phyloP scores from a whole-genome alignment of 2,888 invertebrate genomes.

The Lasioglossum lativentre region DNA sequence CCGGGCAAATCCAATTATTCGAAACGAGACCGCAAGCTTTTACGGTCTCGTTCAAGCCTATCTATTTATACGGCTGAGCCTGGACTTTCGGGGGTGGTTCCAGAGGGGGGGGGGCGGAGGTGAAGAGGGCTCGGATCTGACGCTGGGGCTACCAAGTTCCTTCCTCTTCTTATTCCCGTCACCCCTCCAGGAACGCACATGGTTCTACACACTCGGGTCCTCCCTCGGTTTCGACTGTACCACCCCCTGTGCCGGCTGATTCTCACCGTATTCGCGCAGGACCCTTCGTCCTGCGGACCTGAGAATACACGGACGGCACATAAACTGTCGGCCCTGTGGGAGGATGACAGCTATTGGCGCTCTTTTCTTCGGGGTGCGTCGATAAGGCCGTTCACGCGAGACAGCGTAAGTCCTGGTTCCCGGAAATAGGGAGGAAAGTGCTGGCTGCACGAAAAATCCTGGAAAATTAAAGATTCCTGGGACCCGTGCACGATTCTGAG shows the following conservation, averaged over 20 bases:
- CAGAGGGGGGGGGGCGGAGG: too few species aligned
- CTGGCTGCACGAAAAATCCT: not conserved
- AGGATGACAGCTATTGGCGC: constrained; percentile 8
- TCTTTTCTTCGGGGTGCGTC: not conserved
- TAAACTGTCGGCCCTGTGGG: constrained; percentile 38
- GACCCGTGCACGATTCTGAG: too few species aligned
- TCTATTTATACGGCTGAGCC: constrained; percentile 76
- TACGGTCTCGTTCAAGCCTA: constrained; percentile 78
- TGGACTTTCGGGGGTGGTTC: constrained; percentile 39
- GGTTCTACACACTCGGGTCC: constrained; percentile 26
- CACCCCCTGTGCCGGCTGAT: constrained; percentile 27
- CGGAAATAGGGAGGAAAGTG: not conserved
- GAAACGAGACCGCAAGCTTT: constrained; percentile 81
- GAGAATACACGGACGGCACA: constrained; percentile 26
- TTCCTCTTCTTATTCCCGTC: constrained; percentile 41
- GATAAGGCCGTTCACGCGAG: not conserved
- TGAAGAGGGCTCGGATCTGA: not conserved
- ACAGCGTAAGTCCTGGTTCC: not conserved
- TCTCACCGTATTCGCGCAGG: constrained; percentile 34
- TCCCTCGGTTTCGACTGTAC: constrained; percentile 24
- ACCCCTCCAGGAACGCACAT: constrained; percentile 22
- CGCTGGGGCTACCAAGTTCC: constrained; percentile 30
- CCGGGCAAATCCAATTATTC: constrained; percentile 81
- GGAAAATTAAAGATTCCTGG: not conserved
- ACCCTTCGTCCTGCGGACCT: constrained; percentile 33